Base-by-base conservation (phyloP, 2,888 invertebrate genomes). In the Heliconius cydno region DNA sequence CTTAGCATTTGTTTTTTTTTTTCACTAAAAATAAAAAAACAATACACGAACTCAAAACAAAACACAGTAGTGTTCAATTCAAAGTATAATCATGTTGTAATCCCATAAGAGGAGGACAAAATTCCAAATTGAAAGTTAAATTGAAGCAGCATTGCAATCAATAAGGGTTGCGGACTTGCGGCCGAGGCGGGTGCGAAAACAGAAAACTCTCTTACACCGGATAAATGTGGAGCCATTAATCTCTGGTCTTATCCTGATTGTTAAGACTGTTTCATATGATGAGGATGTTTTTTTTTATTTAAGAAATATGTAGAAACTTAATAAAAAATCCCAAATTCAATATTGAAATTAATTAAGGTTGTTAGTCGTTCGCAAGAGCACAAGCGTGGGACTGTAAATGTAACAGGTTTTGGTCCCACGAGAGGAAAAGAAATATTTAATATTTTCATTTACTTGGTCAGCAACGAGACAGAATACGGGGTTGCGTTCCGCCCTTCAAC, bases 151-250 rank as follows among this genome's bases (percentile, higher is more conserved):
- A 34, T 77, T 52, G 68, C 73, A 77, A 79, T 82, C 79, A 78
- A 76, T 82, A 82, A 38, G 70, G 76, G 76, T 78, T 79, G 65
- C 28, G 77, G 67, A 76, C 76, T 78, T 79, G 65, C 28, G 77
- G 67, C 77, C 76, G 68, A 67, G 77, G 67, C 68, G 79, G 80
- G 72, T 78, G 80, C 57, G 82, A 80, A 82, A 80, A 79, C 79
- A 79, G 79, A 83, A 82, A 82, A 76, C 78, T 79, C 74, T 74
- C 82, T 70, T 60, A 74, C 73, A 82, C n/a, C 79, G 80, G 77
- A 82, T 83, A 82, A 83, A 83, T 83, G 82, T 65, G 68, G 34
- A 77, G 65, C 67, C 79, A 80, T 83, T 82, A 80, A 82, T 82
- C 82, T 83, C 63, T 52, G 70, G 74, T 71, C 78, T 82, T 79